Conservation (phyloP, 2,113 vertebrate species). For the Tachysurus vachellii region DNA sequence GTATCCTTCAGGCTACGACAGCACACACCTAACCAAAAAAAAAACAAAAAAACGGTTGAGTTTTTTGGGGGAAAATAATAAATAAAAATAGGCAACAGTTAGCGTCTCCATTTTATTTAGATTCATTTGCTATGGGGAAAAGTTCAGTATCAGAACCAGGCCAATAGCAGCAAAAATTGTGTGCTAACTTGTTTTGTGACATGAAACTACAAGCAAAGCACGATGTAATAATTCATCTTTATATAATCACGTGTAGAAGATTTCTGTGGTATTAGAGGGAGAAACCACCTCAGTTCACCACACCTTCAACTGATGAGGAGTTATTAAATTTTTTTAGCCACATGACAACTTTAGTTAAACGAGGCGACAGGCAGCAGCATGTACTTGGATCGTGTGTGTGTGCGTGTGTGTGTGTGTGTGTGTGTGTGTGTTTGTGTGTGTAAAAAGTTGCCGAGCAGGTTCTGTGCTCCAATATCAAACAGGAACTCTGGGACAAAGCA, state of each 20-base stretch:
- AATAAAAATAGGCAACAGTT: not conserved
- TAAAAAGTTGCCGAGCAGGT: slow-evolving; percentile 31
- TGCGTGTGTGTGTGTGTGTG: not conserved
- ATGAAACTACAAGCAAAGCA: not conserved
- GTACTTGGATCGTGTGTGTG: not conserved
- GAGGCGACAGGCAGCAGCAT: not conserved
- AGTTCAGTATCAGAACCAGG: too few relatives aligned
- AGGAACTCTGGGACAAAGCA: not conserved
- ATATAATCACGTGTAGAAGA: not conserved
- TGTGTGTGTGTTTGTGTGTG: slow-evolving; percentile 26
- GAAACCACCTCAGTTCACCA: not conserved
- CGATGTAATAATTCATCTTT: not conserved
- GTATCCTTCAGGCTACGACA: slow-evolving; percentile 73
- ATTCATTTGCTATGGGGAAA: too few relatives aligned
- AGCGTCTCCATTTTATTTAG: not conserved
- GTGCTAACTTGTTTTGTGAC: not conserved
- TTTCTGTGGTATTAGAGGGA: not conserved
- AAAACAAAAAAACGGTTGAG: not conserved
- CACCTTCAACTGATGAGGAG: not conserved
- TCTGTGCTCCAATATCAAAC: not conserved
- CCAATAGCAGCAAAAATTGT: too few relatives aligned
- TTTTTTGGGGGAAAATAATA: too few relatives aligned
- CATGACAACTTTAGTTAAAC: not conserved
- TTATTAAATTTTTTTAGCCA: not conserved
- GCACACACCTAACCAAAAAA: slow-evolving; percentile 61